A percentile compares a stretch with the other conserved stretches of the same genome.
Conservation (phyloP, 2,888 invertebrate genomes). For the Odontomyia ornata region DNA sequence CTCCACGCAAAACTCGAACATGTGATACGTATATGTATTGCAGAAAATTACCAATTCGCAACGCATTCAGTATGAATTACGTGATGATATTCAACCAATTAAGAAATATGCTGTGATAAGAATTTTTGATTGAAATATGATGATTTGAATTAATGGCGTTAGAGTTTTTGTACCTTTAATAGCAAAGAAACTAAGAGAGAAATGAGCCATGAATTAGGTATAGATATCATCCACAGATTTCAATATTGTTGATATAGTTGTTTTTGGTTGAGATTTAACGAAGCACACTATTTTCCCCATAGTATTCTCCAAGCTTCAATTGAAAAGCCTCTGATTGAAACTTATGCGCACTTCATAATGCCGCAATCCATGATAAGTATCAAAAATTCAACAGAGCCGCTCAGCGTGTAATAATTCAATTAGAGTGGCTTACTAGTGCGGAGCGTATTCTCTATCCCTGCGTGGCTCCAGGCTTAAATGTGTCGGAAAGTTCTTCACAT, state of each 20-base stretch:
- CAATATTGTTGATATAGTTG: not conserved
- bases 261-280: too few species aligned
- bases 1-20: not conserved
- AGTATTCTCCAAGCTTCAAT: conserved; percentile 1
- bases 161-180: not conserved
- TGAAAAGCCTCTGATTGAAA: conserved; percentile 41
- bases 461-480: conserved; percentile 11
- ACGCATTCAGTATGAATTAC: conserved; percentile 47
- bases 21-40: conserved; percentile 11
- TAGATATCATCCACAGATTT: not conserved
- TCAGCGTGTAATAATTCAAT: conserved; percentile 48
- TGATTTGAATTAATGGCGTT: conserved; percentile 32
- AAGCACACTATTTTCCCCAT: too few species aligned
- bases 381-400: conserved; percentile 42
- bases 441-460: not conserved
- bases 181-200: not conserved
- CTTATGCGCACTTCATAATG: conserved; percentile 31
- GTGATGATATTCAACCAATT: conserved; percentile 49
- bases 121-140: conserved; percentile 44
- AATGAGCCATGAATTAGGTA: not conserved
- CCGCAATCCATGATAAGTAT: conserved; percentile 38
- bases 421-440: conserved; percentile 23
- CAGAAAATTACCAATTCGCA: conserved; percentile 48
- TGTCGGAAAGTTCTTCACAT: conserved; percentile 33
- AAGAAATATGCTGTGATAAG: conserved; percentile 43